Percentiles rank a stretch among this genome's conserved stretches.
Evolutionary conservation across 2,113 vertebrate species (phyloP).

Genomic region (Eclectus roratus): DNA sequence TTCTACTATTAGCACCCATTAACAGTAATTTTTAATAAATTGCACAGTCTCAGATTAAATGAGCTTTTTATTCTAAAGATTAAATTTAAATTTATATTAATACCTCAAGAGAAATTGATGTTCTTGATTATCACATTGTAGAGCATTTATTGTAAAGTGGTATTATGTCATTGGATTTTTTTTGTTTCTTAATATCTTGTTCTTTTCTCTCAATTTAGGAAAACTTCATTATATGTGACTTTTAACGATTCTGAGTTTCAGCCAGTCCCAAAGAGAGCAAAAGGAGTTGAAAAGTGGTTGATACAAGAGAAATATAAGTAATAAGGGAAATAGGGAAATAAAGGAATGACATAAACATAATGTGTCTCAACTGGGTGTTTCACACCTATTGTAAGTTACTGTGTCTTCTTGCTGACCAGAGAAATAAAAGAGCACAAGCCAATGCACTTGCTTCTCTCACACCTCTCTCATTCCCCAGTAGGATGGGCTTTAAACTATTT

Average conservation of each 20-base stretch:
- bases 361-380: conserved; percentile 7
- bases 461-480: neutral
- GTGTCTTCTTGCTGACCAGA: neutral
- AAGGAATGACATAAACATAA: neutral
- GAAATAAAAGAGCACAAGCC: neutral
- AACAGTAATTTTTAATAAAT: neutral
- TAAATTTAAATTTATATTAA: neutral
- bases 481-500: neutral
- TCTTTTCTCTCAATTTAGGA: neutral
- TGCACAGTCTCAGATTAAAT: neutral
- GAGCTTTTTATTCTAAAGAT: neutral
- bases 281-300: neutral
- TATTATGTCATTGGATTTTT: accelerated
- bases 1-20: neutral
- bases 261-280: neutral
- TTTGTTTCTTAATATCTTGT: neutral
- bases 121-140: neutral
- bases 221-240: neutral
- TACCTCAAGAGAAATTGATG: neutral
- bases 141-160: accelerated
- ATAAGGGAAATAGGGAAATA: neutral
- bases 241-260: neutral
- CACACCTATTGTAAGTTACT: neutral
- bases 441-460: neutral
- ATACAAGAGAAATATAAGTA: neutral